phyloP scores from a whole-genome alignment of 2,113 vertebrate species.

The Ophthalmolycus amberensis region DNA sequence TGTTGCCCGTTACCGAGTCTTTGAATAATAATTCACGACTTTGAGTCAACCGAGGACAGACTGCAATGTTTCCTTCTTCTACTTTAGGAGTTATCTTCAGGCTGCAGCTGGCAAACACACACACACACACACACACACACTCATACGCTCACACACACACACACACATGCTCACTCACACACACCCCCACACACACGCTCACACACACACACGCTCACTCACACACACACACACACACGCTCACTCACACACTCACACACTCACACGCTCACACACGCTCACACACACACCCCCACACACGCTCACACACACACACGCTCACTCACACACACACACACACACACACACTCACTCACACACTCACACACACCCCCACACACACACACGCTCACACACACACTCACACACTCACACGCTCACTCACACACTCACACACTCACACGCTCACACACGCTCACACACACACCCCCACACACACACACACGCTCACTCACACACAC shows the following conservation, averaged over 20 bases:
- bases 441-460: constrained; percentile 36
- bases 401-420: too few relatives aligned
- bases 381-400: too few relatives aligned
- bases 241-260: neutral
- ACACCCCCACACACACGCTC: neutral
- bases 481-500: constrained; percentile 26
- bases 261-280: too few relatives aligned
- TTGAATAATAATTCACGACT: neutral
- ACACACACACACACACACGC: constrained; percentile 13
- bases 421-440: constrained; percentile 17
- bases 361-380: too few relatives aligned
- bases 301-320: too few relatives aligned
- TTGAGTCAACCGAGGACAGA: neutral
- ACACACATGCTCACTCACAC: too few relatives aligned
- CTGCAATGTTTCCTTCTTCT: neutral
- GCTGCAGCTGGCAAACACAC: constrained; percentile 41
- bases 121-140: constrained; percentile 3
- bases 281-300: too few relatives aligned
- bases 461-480: too few relatives aligned
- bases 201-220: constrained; percentile 31
- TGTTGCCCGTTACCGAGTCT: neutral
- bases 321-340: too few relatives aligned
- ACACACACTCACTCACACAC: too few relatives aligned
- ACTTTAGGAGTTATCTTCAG: constrained; percentile 31
- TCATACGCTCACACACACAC: too few relatives aligned